These are phyloP conservation scores for Thamnophis elegans DNA, from an alignment of 2,797 vertebrate genomes.

Conservation along the genomic window DNA sequence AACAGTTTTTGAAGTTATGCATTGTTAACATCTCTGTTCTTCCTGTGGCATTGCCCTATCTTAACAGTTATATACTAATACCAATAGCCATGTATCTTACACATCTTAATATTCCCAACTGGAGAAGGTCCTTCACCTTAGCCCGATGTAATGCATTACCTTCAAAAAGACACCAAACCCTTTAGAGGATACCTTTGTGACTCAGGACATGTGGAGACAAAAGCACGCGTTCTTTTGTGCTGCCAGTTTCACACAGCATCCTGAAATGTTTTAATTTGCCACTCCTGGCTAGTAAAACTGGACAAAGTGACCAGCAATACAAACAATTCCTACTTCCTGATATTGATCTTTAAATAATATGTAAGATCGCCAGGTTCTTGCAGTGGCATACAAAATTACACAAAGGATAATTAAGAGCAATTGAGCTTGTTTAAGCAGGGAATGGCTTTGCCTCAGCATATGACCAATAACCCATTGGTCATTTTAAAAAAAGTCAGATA, in stretches of 20 bases:
- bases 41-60: neutral
- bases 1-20: slow-evolving; percentile 60
- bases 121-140: neutral
- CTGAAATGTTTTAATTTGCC: neutral
- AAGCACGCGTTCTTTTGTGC: neutral
- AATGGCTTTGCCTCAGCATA: neutral
- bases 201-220: neutral
- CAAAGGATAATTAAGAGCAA: neutral
- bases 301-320: neutral
- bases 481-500: neutral
- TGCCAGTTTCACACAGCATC: neutral
- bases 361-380: neutral
- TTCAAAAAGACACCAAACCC: neutral
- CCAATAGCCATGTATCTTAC: slow-evolving; percentile 20
- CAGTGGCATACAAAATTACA: neutral
- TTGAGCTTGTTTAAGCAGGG: neutral
- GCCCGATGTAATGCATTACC: neutral
- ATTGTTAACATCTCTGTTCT: slow-evolving; percentile 49
- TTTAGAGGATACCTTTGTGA: neutral
- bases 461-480: neutral
- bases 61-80: slow-evolving; percentile 32
- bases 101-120: neutral
- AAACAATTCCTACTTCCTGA: neutral
- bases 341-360: neutral
- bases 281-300: neutral